Evolutionary conservation across 2,888 invertebrate genomes (phyloP), one percentile per base, ranked within the genome.

Genomic region (Spodoptera exigua): DNA sequence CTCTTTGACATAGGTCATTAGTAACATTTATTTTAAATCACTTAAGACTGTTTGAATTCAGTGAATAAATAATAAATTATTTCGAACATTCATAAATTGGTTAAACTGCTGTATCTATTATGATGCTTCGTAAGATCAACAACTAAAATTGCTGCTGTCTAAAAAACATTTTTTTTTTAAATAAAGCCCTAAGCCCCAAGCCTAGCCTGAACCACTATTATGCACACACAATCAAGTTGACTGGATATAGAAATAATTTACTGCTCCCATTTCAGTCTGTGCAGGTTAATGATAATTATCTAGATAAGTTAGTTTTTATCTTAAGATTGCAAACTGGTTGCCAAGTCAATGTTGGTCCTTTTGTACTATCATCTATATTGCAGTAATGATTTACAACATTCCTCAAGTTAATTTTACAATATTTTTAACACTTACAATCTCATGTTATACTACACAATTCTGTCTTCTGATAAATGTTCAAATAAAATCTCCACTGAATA

Each of bases 401-500:
- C 2, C 17, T 12, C 11, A 12, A 12, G 37, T 27, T 17, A 12
- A 37, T 12, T 35, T 37, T n/a, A 34, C 1, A 5, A 37, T 36
- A 27, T 2, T 27, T 27, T 27, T 27, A 27, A 27, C 27, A 27
- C 5, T n/a, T 27, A 27, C 5, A 27, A 27, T 27, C 12, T 13
- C 32, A 61, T 34, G 9, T 17, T 34, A 45, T 2, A 2, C 34
- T 32, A 11, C 34, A 43, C 39, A 41, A 9, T 36, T 46, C 49
- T 54, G 34, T 49, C 45, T 16, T 18, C 10, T 37, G 7, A 44
- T 14, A 45, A 49, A 48, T 51, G 17, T 41, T 66, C 51, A 57
- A 49, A 65, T 60, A 52, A 59, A 73, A 75, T 61, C 53, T 66
- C 41, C 12, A 27, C 51, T 49, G 49, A 57, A 70, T 52, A 69